Conservation (phyloP, 2,888 invertebrate genomes). For the Amiota mariae region DNA sequence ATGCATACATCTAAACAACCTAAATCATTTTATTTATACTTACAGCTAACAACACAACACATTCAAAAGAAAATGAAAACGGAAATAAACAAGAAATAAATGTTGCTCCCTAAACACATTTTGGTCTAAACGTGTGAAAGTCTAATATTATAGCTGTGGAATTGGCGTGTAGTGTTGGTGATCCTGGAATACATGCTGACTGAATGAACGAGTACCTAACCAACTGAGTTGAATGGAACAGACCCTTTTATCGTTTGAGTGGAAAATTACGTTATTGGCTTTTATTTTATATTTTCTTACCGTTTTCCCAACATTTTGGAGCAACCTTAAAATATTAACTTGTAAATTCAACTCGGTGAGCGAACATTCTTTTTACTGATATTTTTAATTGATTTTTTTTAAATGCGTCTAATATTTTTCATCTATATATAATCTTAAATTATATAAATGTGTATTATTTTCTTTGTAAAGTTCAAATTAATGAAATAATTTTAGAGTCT, state of each 20-base stretch:
- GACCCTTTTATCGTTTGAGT: slow-evolving; percentile 62
- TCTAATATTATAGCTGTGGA: neutral
- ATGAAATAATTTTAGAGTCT: too few relatives aligned
- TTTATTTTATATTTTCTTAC: slow-evolving; percentile 13
- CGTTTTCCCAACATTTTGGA: neutral
- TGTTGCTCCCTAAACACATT: slow-evolving; percentile 26
- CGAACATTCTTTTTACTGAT: too few relatives aligned
- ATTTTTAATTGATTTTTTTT: slow-evolving; percentile 6
- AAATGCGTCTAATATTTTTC: neutral
- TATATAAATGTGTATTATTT: too few relatives aligned
- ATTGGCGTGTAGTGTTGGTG: neutral
- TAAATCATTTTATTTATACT: slow-evolving; percentile 45
- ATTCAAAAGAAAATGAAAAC: neutral
- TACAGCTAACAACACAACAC: slow-evolving; percentile 20
- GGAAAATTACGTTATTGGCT: slow-evolving; percentile 65
- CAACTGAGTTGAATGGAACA: neutral
- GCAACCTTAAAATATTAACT: neutral
- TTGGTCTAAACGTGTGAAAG: slow-evolving; percentile 25
- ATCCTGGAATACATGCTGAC: neutral
- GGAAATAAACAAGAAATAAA: slow-evolving; percentile 7
- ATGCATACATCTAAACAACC: slow-evolving; percentile 36
- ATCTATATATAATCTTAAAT: too few relatives aligned
- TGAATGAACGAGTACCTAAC: neutral
- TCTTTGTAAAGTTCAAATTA: too few relatives aligned
- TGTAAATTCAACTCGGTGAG: neutral